Conservation (phyloP, 2,797 vertebrate genomes). For the Morelia viridis region DNA sequence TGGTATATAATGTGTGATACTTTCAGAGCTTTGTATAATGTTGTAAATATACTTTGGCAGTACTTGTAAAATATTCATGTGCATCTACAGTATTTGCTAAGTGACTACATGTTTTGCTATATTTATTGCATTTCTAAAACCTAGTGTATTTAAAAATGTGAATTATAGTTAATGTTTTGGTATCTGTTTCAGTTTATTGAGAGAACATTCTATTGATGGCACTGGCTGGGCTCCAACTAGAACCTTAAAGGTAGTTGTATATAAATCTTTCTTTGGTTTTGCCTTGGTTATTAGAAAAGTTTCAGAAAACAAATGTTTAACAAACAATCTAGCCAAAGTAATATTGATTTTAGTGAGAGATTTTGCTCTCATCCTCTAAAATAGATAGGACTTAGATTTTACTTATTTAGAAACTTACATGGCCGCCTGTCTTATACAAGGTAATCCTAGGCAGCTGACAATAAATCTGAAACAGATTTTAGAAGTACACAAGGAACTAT, state of each 20-base stretch:
- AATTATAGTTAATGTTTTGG: neutral
- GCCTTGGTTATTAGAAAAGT: neutral
- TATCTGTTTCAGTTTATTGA: constrained; percentile 84
- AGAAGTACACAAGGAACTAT: neutral
- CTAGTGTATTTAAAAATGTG: constrained; percentile 8
- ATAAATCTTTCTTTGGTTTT: neutral
- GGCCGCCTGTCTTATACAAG: neutral
- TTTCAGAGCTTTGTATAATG: neutral
- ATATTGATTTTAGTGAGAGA: neutral
- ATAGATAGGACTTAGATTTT: neutral
- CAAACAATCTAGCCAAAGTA: neutral
- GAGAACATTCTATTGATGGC: constrained; percentile 98
- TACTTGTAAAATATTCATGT: neutral
- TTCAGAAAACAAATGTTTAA: neutral
- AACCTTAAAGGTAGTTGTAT: constrained; percentile 88
- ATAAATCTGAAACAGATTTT: neutral
- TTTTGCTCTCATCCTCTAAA: neutral
- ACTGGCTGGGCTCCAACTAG: constrained; percentile 99
- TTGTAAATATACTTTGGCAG: neutral
- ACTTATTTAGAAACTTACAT: neutral
- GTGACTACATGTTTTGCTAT: neutral
- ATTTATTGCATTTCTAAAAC: neutral
- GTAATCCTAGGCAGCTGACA: neutral
- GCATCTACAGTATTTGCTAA: neutral
- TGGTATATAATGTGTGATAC: neutral